Conservation (phyloP, 1,140 invertebrate species). For the Achroia grisella region DNA sequence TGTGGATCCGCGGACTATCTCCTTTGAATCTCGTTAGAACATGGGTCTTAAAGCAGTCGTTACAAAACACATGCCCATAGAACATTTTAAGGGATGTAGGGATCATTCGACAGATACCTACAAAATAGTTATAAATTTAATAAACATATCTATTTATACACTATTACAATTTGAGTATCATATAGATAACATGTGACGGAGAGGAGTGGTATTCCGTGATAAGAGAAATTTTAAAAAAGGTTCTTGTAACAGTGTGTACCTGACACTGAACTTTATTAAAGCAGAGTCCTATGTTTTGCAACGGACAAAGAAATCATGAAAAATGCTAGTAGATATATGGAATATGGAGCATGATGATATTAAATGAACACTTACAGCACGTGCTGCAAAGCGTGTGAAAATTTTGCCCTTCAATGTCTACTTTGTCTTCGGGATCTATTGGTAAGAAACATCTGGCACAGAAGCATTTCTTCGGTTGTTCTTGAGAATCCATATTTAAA, state of each 20-base stretch:
- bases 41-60: conserved; percentile 53
- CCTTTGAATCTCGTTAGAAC: conserved; percentile 38
- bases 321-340: no score
- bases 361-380: conserved; percentile 49
- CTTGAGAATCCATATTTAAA: conserved; percentile 46
- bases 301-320: no score
- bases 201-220: no score
- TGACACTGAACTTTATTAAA: no score
- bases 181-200: no score
- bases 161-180: no score
- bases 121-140: background rate
- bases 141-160: no score
- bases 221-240: no score
- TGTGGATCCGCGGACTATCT: conserved; percentile 32
- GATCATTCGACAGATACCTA: conserved; percentile 51
- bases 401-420: conserved; percentile 56
- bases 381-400: conserved; percentile 56
- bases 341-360: no score
- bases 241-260: no score
- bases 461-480: conserved; percentile 49
- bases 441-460: conserved; percentile 59
- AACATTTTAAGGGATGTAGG: conserved; percentile 55
- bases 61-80: conserved; percentile 59
- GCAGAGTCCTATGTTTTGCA: no score
- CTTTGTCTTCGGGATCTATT: conserved; percentile 41